Conservation (phyloP, 1,140 invertebrate genomes). For the Listronotus bonariensis region DNA sequence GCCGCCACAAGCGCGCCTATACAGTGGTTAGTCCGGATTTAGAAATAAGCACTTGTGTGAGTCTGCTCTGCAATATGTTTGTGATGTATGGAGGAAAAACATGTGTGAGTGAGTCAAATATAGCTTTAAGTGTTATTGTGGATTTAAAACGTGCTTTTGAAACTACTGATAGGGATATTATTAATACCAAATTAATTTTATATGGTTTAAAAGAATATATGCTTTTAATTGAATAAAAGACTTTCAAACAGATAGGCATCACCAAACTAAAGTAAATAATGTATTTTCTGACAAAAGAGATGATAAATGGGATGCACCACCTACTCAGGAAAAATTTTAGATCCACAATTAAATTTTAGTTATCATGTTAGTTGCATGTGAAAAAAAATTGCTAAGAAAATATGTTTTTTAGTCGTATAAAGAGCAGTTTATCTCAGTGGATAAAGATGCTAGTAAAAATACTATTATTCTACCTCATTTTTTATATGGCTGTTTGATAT, state of each 20-base stretch:
- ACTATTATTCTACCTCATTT: too few relatives aligned
- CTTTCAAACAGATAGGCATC: background rate
- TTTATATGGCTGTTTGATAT: too few relatives aligned
- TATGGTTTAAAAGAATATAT: background rate
- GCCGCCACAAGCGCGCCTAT: too few relatives aligned
- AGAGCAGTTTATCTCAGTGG: too few relatives aligned
- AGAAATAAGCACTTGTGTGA: constrained; percentile 9
- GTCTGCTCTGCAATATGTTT: constrained; percentile 12
- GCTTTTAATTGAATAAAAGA: constrained; percentile 7
- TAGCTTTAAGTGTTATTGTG: constrained; percentile 14
- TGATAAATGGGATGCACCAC: constrained; percentile 2
- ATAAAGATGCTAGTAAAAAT: too few relatives aligned
- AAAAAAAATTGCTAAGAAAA: too few relatives aligned
- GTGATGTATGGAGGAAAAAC: too few relatives aligned
- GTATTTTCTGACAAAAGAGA: background rate
- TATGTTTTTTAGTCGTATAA: too few relatives aligned
- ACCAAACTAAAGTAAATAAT: constrained; percentile 9
- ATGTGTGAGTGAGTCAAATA: constrained; percentile 14
- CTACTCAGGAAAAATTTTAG: too few relatives aligned
- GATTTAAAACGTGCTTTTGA: constrained; percentile 18
- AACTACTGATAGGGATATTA: constrained; percentile 12
- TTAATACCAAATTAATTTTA: background rate
- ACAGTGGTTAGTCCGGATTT: constrained; percentile 1
- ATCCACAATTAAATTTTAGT: too few relatives aligned
- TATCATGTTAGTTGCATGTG: too few relatives aligned